A percentile compares a stretch with the other conserved stretches of the same genome.
phyloP scores from a whole-genome alignment of 2,113 vertebrate genomes.

The Ursus arctos region DNA sequence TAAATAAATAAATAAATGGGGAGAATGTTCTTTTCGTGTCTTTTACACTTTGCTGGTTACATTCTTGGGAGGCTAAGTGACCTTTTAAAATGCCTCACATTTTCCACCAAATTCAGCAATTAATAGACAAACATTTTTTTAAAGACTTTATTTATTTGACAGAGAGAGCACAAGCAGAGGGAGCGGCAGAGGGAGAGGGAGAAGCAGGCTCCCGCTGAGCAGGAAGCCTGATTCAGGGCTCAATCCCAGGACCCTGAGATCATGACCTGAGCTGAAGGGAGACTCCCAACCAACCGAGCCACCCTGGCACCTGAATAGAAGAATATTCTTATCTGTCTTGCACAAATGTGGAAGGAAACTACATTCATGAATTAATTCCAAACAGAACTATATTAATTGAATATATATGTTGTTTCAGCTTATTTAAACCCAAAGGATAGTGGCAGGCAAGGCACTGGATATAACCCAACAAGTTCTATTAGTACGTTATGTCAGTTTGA shows the following conservation, averaged over 20 bases:
- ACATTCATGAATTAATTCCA: conserved; percentile 30
- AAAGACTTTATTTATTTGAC: no score
- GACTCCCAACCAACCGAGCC: no score
- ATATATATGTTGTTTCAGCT: not conserved
- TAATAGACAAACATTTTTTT: not conserved
- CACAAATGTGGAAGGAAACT: not conserved
- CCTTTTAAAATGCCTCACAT: not conserved
- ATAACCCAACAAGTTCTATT: not conserved
- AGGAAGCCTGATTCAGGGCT: no score
- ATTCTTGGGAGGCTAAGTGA: not conserved
- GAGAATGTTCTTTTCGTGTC: not conserved
- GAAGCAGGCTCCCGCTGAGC: no score
- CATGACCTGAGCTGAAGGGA: no score
- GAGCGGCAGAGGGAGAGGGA: no score
- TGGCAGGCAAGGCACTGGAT: not conserved
- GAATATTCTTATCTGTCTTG: not conserved
- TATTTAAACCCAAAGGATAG: conserved; percentile 5
- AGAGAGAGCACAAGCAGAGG: no score
- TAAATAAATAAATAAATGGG: no score
- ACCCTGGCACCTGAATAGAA: no score
- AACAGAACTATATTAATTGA: not conserved
- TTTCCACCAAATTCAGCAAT: conserved; percentile 55
- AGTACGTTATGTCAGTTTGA: not conserved
- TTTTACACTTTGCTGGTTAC: not conserved
- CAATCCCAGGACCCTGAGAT: no score